A percentile compares a stretch with the other conserved stretches of the same genome.
Evolutionary conservation across 2,113 vertebrate species (phyloP).

Genomic region (Alligator sinensis): DNA sequence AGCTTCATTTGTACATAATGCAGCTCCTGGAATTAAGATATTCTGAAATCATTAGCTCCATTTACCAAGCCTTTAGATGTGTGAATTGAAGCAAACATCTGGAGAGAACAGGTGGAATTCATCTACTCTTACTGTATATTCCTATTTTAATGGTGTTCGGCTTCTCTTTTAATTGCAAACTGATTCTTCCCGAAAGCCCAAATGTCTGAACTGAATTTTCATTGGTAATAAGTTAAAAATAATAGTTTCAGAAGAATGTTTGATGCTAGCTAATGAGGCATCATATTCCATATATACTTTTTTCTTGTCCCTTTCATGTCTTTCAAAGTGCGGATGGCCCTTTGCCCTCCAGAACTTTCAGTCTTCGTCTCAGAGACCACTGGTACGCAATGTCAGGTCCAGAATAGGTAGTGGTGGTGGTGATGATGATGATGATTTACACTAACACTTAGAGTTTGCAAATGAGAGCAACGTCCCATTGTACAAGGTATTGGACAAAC

Average conservation of each 20-base stretch:
- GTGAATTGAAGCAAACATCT: conserved; percentile 71
- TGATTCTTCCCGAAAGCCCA: conserved; percentile 29
- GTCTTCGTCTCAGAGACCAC: background rate
- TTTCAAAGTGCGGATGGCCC: background rate
- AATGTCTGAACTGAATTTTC: conserved; percentile 61
- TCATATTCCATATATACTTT: background rate
- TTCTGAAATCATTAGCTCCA: conserved; percentile 66
- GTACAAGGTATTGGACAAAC: background rate
- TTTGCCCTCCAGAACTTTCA: background rate
- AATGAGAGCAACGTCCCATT: background rate
- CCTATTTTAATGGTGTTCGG: conserved; percentile 58
- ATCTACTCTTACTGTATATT: background rate
- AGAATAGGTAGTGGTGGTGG: too few relatives aligned
- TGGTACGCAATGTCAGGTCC: too few relatives aligned
- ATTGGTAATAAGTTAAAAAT: conserved; percentile 44
- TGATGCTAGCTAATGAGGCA: conserved; percentile 59
- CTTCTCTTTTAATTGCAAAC: conserved; percentile 57
- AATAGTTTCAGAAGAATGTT: conserved; percentile 50
- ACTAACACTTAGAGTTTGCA: too few relatives aligned
- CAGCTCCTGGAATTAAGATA: conserved; percentile 43
- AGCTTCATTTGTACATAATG: conserved; percentile 11
- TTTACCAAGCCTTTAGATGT: conserved; percentile 67
- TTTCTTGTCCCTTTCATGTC: background rate
- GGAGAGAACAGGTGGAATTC: conserved; percentile 72
- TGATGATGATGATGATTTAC: too few relatives aligned